These are phyloP conservation scores for Distichodus sexfasciatus DNA, from an alignment of 2,797 vertebrate genomes.

Conservation along the genomic window DNA sequence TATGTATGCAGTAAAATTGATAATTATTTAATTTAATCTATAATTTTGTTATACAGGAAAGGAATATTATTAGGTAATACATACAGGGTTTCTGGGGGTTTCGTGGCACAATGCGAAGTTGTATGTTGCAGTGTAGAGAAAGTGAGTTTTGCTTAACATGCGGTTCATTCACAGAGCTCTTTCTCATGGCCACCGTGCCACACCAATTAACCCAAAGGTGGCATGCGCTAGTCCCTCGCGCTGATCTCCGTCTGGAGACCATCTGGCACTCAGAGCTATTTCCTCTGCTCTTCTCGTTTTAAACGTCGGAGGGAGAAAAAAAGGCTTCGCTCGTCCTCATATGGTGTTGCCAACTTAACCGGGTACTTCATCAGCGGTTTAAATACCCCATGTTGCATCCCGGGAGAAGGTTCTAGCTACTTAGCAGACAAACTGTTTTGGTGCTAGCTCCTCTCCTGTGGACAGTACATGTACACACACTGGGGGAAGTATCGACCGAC, in stretches of 20 bases:
- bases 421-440: too few species aligned
- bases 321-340: background rate
- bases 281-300: slow-evolving; percentile 4
- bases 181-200: slow-evolving; percentile 10
- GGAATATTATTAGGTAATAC: too few species aligned
- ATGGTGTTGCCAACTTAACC: background rate
- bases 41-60: too few species aligned
- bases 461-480: too few species aligned
- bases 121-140: background rate
- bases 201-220: slow-evolving; percentile 34
- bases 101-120: background rate
- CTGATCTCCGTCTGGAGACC: slow-evolving; percentile 29
- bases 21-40: too few species aligned
- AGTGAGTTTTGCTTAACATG: background rate
- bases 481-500: too few species aligned
- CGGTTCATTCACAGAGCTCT: slow-evolving; percentile 3
- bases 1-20: too few species aligned
- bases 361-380: background rate
- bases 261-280: slow-evolving; percentile 2
- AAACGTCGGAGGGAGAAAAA: background rate
- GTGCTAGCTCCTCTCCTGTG: too few species aligned
- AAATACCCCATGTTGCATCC: too few species aligned
- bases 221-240: background rate
- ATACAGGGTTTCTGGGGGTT: too few species aligned
- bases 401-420: too few species aligned